These are phyloP conservation scores for Akabosia matsudoensis DNA, from an alignment of 1,140 invertebrate genomes.

Conservation along the genomic window DNA sequence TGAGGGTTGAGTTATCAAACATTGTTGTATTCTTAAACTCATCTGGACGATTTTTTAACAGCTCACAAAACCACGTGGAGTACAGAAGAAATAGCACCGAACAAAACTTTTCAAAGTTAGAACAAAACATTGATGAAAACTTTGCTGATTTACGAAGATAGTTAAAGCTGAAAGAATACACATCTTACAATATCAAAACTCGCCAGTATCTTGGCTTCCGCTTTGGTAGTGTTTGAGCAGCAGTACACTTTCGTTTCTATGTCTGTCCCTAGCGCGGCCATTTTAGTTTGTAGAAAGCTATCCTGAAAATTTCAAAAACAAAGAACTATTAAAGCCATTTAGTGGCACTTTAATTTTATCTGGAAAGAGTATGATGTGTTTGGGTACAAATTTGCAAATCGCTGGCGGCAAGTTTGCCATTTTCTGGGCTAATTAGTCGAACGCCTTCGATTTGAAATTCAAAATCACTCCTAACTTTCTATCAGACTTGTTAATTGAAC, in stretches of 20 bases:
- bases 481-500: too few relatives aligned
- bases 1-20: slow-evolving; percentile 8
- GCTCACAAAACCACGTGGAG: slow-evolving; percentile 25
- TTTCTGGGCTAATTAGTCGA: too few relatives aligned
- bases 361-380: too few relatives aligned
- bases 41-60: slow-evolving; percentile 14
- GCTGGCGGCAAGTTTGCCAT: too few relatives aligned
- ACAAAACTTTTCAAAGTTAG: slow-evolving; percentile 16
- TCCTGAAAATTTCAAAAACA: neutral
- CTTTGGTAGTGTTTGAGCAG: slow-evolving; percentile 36
- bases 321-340: neutral
- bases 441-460: too few relatives aligned
- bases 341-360: too few relatives aligned
- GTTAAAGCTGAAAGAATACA: too few relatives aligned
- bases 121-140: neutral
- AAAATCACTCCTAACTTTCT: too few relatives aligned
- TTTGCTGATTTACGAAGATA: too few relatives aligned
- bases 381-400: too few relatives aligned
- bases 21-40: slow-evolving; percentile 27
- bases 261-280: neutral
- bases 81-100: slow-evolving; percentile 9
- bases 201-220: slow-evolving; percentile 28
- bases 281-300: neutral
- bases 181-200: slow-evolving; percentile 37
- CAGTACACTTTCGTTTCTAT: slow-evolving; percentile 40